A percentile compares a stretch with the other conserved stretches of the same genome.
These are phyloP conservation scores for Myotis planiceps DNA, from an alignment of 2,797 vertebrate species.

Conservation along the genomic window DNA sequence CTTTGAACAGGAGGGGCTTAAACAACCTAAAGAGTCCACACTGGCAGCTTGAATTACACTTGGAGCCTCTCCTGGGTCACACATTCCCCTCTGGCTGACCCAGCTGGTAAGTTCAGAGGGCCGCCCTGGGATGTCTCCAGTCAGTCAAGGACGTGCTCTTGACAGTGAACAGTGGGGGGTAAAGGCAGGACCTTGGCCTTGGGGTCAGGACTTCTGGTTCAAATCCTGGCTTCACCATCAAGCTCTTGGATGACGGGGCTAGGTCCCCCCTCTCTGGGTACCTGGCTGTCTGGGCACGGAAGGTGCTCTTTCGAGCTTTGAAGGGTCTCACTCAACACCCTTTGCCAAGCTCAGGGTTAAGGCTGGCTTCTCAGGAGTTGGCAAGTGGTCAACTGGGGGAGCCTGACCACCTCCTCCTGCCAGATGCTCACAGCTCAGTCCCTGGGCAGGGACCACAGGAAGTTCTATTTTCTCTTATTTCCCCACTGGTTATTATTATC, in stretches of 20 bases:
- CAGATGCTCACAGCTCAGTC: background rate
- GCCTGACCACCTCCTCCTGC: background rate
- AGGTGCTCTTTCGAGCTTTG: background rate
- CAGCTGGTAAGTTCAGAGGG: conserved; percentile 52
- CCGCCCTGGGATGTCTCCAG: background rate
- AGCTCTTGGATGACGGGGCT: background rate
- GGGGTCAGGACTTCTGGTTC: background rate
- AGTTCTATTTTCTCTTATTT: too few species aligned
- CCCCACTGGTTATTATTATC: background rate
- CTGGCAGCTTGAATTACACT: background rate
- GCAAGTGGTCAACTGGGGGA: background rate
- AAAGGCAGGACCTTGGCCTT: background rate
- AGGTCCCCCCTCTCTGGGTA: background rate
- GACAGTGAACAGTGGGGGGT: background rate
- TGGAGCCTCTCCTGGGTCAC: conserved; percentile 6
- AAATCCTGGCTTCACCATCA: background rate
- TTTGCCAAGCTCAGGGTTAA: background rate
- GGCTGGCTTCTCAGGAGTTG: background rate
- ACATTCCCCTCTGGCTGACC: conserved; percentile 4
- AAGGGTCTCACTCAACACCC: background rate
- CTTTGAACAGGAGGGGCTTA: background rate
- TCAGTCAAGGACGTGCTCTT: background rate
- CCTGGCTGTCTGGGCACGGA: background rate
- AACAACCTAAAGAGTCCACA: background rate
- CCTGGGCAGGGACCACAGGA: background rate